These are phyloP conservation scores for Dromococcyx pavoninus DNA, from an alignment of 2,797 vertebrate genomes.

Conservation along the genomic window DNA sequence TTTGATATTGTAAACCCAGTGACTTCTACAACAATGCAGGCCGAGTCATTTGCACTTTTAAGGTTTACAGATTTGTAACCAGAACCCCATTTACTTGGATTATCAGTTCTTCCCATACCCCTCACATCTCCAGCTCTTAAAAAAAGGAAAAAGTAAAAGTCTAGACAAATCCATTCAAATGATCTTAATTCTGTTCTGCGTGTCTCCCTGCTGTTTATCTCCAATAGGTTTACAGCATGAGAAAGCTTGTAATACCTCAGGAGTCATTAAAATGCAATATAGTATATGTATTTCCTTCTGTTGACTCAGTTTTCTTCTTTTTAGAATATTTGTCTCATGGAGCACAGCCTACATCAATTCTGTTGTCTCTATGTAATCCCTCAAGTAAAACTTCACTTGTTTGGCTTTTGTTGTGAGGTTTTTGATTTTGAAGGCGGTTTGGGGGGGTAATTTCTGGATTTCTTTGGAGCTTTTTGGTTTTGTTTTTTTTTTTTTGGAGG, in stretches of 20 bases:
- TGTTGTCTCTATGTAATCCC: accelerated
- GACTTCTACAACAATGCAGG: background rate
- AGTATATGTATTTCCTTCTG: background rate
- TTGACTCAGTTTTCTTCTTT: background rate
- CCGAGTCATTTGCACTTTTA: background rate
- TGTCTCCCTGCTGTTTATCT: background rate
- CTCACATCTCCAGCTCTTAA: background rate
- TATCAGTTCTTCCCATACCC: background rate
- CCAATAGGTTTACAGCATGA: background rate
- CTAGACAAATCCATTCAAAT: background rate
- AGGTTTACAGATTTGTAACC: background rate
- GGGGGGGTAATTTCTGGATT: background rate
- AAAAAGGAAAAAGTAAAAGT: background rate
- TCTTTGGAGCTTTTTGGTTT: background rate
- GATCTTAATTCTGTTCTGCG: background rate
- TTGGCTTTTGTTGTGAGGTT: background rate
- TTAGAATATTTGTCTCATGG: background rate
- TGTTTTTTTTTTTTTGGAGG: background rate
- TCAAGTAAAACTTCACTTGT: background rate
- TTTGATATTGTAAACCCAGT: background rate
- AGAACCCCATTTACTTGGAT: background rate
- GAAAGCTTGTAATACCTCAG: background rate
- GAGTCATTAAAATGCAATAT: background rate
- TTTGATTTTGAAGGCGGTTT: background rate
- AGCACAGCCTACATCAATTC: background rate